phyloP scores from a whole-genome alignment of 2,888 invertebrate genomes.

The Macaria notata region DNA sequence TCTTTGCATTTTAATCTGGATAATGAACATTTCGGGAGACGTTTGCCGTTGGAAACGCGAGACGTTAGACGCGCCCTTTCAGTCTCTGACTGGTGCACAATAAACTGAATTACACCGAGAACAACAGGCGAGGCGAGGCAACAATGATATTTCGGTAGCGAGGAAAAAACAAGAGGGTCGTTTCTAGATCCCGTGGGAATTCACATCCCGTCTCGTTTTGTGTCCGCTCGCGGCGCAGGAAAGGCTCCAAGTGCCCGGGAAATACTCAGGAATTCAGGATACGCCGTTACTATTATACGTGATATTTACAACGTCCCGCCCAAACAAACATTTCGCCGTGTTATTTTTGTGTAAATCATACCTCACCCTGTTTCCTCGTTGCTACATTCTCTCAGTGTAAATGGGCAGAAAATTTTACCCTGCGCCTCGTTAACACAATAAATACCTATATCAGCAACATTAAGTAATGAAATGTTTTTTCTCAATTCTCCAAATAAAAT shows the following conservation, averaged over 20 bases:
- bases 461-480: background rate
- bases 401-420: background rate
- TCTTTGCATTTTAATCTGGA: slow-evolving; percentile 32
- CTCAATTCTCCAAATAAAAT: too few species aligned
- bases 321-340: slow-evolving; percentile 8
- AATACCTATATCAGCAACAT: too few species aligned
- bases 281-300: slow-evolving; percentile 37
- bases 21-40: slow-evolving; percentile 50
- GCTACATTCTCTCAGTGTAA: background rate
- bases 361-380: slow-evolving; percentile 1
- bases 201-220: slow-evolving; percentile 59
- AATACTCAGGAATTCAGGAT: slow-evolving; percentile 57
- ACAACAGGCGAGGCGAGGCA: slow-evolving; percentile 56
- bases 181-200: slow-evolving; percentile 70
- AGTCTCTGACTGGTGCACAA: slow-evolving; percentile 63
- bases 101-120: slow-evolving; percentile 71
- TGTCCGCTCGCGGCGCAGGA: slow-evolving; percentile 58
- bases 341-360: slow-evolving; percentile 18
- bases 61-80: slow-evolving; percentile 48
- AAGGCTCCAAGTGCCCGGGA: slow-evolving; percentile 36
- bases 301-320: slow-evolving; percentile 22
- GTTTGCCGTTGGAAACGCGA: slow-evolving; percentile 53
- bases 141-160: slow-evolving; percentile 72
- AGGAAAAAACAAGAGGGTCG: slow-evolving; percentile 74
- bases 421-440: too few species aligned